Base-by-base conservation (phyloP, 2,888 invertebrate genomes). In the Tolmerus cingulatus region DNA sequence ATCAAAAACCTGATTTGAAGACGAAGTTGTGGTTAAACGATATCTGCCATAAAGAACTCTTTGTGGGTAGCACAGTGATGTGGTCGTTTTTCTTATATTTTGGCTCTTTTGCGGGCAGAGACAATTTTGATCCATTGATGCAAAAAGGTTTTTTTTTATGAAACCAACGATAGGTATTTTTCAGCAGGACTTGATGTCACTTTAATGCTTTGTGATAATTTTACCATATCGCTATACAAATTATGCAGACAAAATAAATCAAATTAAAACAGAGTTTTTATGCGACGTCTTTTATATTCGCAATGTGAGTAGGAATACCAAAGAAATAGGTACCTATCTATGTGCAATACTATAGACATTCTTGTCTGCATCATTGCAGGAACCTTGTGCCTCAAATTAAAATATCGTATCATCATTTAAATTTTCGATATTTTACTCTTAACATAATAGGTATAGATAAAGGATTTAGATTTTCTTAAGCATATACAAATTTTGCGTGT, bases 1-100 rank as follows among this genome's bases (percentile, higher is more conserved):
- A 82, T 82, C 82, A 57, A 79, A 82, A 82, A 82, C 82, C 82
- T 82, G 82, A 82, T 82, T 82, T 82, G 34, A 57, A 66, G 19
- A 66, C 66, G 57, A 82, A 57, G 57, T 82, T 82, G 34, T 55
- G 82, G 57, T 57, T 82, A 82, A 82, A 57, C 82, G 57, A 82
- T 55, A 37, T 66, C 57, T 57, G 4, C 82, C 57, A 57, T 57
- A 82, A 82, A 82, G 57, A 82, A 23, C 14, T 82, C 82, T 82
- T 57, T 66, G 57, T 82, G 57, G 82, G 82, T 66, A 66, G 66
- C 66, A 66, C 66, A 66, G 27, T 37, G 9, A 82, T 5, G 43
- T 2, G 3, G 43, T 82, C 34, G 66, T 34, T 27, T 57, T n/a
- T 57, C 51, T 78, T 43, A 16, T 78, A 78, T 66, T 66, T 66